A percentile compares a stretch with the other conserved stretches of the same genome.
Conservation (phyloP, 2,113 vertebrate genomes). For the Brachionichthys hirsutus region DNA sequence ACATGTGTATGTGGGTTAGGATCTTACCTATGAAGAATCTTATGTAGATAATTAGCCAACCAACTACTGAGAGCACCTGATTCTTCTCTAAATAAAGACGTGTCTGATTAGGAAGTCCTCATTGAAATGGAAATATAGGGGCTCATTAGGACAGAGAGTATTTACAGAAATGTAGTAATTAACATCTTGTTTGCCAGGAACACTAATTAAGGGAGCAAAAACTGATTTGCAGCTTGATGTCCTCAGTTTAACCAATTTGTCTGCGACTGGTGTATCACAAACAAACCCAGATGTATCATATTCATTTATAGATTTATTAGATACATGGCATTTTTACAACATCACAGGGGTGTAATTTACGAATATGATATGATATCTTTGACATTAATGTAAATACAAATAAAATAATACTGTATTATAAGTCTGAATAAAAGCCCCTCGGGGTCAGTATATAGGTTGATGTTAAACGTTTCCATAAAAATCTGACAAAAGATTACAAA, state of each 20-base stretch:
- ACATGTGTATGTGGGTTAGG: not conserved
- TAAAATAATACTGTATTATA: conserved; percentile 29
- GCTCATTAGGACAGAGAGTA: conserved; percentile 23
- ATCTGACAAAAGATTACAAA: conserved; percentile 38
- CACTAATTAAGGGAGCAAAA: conserved; percentile 42
- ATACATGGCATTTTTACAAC: conserved; percentile 45
- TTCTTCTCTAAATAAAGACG: conserved; percentile 24
- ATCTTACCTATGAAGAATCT: no score
- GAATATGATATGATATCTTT: conserved; percentile 17
- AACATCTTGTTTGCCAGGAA: conserved; percentile 28
- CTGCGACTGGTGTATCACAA: conserved; percentile 25
- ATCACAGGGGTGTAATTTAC: conserved; percentile 29
- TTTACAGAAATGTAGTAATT: conserved; percentile 42
- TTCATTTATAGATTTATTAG: conserved; percentile 51
- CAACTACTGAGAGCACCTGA: conserved; percentile 43
- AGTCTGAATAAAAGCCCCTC: conserved; percentile 31
- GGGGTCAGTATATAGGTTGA: conserved; percentile 30
- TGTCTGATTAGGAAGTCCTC: conserved; percentile 27
- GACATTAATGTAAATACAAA: conserved; percentile 45
- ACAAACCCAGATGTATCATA: conserved; percentile 24
- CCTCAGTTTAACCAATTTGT: conserved; percentile 40
- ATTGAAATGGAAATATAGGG: conserved; percentile 12
- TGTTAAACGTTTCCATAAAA: conserved; percentile 40
- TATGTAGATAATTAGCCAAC: conserved; percentile 37
- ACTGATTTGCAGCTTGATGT: conserved; percentile 5